A percentile compares a stretch with the other conserved stretches of the same genome.
These are phyloP conservation scores for Homalodisca vitripennis DNA, from an alignment of 1,140 invertebrate species.

Conservation along the genomic window DNA sequence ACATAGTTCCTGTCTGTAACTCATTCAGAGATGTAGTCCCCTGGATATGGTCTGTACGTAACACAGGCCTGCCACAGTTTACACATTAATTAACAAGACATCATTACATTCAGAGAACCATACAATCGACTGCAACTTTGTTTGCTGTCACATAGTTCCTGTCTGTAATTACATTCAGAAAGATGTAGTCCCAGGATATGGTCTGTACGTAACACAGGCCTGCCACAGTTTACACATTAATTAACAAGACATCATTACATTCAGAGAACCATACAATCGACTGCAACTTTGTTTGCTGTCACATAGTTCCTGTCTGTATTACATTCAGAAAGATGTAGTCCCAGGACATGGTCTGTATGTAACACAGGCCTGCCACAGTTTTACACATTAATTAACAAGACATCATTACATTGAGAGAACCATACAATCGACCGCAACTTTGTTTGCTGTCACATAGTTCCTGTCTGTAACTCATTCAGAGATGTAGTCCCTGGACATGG, in stretches of 20 bases:
- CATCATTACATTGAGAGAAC: not conserved
- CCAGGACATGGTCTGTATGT: constrained; percentile 1
- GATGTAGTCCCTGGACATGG: not conserved
- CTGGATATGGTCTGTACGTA: constrained; percentile 1
- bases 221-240: not conserved
- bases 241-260: not conserved
- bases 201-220: constrained; percentile 12
- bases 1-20: constrained; percentile 4
- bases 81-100: not conserved
- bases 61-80: constrained; percentile 2
- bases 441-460: too few relatives aligned
- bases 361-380: constrained; percentile 8
- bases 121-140: not conserved
- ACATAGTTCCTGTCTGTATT: constrained; percentile 8
- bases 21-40: not conserved
- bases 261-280: not conserved
- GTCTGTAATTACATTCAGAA: not conserved
- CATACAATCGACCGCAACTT: too few relatives aligned
- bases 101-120: not conserved
- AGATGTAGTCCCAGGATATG: not conserved
- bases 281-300: not conserved
- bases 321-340: not conserved
- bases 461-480: not conserved
- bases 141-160: constrained; percentile 2
- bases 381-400: not conserved